Conservation (phyloP, 2,888 invertebrate species). For the Ochropleura leucogaster region DNA sequence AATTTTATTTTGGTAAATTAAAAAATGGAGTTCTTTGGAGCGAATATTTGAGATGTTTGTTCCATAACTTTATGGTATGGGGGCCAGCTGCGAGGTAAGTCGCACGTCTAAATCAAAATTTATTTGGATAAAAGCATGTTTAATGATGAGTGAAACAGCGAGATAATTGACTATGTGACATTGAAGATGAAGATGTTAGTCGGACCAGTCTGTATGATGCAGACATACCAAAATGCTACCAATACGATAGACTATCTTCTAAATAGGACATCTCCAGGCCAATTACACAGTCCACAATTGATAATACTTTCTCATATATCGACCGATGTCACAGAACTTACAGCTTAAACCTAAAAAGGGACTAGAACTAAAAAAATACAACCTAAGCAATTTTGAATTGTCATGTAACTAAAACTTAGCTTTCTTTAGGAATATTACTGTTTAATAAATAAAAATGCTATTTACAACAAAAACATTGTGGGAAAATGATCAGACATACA, state of each 20-base stretch:
- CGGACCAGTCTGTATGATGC: constrained; percentile 8
- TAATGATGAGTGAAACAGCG: constrained; percentile 51
- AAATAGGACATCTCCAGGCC: constrained; percentile 23
- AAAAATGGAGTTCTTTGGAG: constrained; percentile 68
- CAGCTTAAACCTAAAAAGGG: constrained; percentile 83
- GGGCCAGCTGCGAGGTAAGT: constrained; percentile 55
- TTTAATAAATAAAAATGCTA: constrained; percentile 76
- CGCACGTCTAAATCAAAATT: constrained; percentile 54
- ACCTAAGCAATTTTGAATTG: constrained; percentile 83
- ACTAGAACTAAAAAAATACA: constrained; percentile 88
- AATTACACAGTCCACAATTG: constrained; percentile 45
- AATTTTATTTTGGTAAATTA: constrained; percentile 53
- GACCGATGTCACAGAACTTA: constrained; percentile 70
- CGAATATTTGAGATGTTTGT: constrained; percentile 59
- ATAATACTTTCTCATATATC: constrained; percentile 70
- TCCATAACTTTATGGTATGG: constrained; percentile 39
- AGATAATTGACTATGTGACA: constrained; percentile 30
- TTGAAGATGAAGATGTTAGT: constrained; percentile 24
- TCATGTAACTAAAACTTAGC: constrained; percentile 81
- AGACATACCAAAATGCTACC: constrained; percentile 15
- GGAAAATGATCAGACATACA: constrained; percentile 60
- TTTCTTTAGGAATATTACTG: constrained; percentile 63
- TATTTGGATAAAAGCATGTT: constrained; percentile 56
- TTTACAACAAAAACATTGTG: constrained; percentile 73
- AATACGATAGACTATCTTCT: constrained; percentile 8